Conservation (phyloP, 2,113 vertebrate species). For the Rhea pennata region DNA sequence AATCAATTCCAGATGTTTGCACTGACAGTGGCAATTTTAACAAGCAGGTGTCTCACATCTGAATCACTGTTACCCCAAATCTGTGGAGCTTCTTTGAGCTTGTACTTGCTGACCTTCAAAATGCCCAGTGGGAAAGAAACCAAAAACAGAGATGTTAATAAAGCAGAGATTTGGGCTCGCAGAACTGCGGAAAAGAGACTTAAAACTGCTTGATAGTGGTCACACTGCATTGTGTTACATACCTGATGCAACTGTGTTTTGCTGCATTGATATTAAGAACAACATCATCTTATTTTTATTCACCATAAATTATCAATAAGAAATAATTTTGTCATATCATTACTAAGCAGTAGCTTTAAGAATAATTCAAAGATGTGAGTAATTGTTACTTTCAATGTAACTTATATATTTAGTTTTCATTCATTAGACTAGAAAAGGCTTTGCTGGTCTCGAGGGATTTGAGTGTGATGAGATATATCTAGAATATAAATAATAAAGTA, state of each 20-base stretch:
- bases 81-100: not conserved
- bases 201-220: not conserved
- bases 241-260: not conserved
- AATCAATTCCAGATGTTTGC: not conserved
- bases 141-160: not conserved
- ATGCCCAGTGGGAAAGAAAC: not conserved
- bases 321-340: not conserved
- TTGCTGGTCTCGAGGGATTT: not conserved
- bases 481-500: constrained; percentile 51
- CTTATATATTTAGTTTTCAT: not conserved
- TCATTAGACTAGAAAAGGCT: not conserved
- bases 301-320: not conserved
- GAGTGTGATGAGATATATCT: not conserved
- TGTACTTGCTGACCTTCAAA: not conserved
- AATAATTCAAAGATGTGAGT: not conserved
- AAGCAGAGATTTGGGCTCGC: not conserved
- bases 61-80: not conserved
- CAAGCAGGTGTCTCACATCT: not conserved
- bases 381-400: not conserved
- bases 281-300: not conserved
- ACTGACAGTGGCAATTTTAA: not conserved
- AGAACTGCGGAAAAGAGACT: not conserved
- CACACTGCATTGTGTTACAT: rapidly evolving
- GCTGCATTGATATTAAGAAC: not conserved
- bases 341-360: not conserved